These are phyloP conservation scores for Corella eumyota DNA, from an alignment of 23 tunicate genomes.

Conservation along the genomic window DNA sequence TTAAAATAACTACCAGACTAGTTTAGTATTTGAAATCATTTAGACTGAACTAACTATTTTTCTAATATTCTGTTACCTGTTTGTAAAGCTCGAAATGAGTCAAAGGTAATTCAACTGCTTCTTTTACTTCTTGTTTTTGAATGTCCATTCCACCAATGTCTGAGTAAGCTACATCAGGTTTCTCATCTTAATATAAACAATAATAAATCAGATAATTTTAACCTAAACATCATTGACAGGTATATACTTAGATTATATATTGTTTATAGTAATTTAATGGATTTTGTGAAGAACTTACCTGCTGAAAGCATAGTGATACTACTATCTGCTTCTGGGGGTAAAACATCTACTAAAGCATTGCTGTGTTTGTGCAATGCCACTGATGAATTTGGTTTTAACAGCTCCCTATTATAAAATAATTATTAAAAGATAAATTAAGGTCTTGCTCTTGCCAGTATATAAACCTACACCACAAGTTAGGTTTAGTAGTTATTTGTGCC, in stretches of 20 bases:
- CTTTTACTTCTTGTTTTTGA: conserved; percentile 99
- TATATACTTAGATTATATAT: no score
- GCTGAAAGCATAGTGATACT: conserved; percentile 98
- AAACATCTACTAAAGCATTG: conserved; percentile 90
- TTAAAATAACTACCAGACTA: no score
- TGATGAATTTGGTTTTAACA: conserved; percentile 96
- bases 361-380: conserved; percentile 97
- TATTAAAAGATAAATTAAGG: background rate
- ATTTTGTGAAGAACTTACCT: conserved; percentile 47
- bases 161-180: conserved; percentile 92
- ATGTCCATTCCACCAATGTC: conserved; percentile 99
- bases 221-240: no score
- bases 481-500: no score
- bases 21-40: no score
- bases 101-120: conserved; percentile 95
- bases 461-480: no score
- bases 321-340: conserved; percentile 99
- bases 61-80: no score
- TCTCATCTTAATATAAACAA: conserved; percentile 45
- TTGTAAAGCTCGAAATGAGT: conserved; percentile 98
- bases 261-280: no score
- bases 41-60: no score
- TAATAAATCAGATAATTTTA: background rate
- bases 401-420: conserved; percentile 38
- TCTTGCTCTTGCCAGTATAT: no score